Base-by-base conservation (phyloP, 1,140 invertebrate genomes). In the Acromyrmex echinatior region DNA sequence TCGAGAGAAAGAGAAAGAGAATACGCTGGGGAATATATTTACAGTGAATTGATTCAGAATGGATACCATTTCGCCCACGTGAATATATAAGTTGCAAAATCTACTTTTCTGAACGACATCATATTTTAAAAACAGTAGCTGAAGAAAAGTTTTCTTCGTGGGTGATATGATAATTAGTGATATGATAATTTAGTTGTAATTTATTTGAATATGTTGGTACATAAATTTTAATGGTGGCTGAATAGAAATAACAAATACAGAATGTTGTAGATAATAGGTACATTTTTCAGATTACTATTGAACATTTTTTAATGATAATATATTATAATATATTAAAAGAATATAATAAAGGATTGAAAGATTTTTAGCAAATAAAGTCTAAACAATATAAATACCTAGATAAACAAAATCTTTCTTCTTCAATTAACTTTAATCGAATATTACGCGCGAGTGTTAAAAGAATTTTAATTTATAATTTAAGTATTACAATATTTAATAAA, bases 1-100 rank as follows among this genome's bases (percentile, higher is more conserved):
- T 84, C 87, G 81, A 74, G 74, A 87, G 70, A 74, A 77, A 86
- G 88, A 85, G 86, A 85, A 84, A 85, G 88, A 85, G 77, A 73
- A 25, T 16, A 7, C 16, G 35, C 1, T 68, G 86, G 71, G 86
- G 70, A 92, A 68, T 85, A 92, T 87, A 87, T 66, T 66, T 88
- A 91, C 86, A 78, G 77, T 21, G 90, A 94, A 94, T 94, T 93
- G 92, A 93, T 93, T 92, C 88, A 86, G 77, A n/a, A 91, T 91
- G 89, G 90, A 92, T 92, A 91, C 92, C 85, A 88, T 89, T 86
- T 87, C 63, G 73, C 88, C 51, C 49, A 65, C 63, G 28, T 62
- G 28, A 49, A 12, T 25, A 31, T 70, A 58, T 35, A 14, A 82
- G 25, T 25, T 74, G 56, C 18, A 58, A 49, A 84, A 49, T 39